Percentiles rank a stretch among this genome's conserved stretches.
Evolutionary conservation across 2,888 invertebrate species (phyloP).

Genomic region (Meloe dianella): DNA sequence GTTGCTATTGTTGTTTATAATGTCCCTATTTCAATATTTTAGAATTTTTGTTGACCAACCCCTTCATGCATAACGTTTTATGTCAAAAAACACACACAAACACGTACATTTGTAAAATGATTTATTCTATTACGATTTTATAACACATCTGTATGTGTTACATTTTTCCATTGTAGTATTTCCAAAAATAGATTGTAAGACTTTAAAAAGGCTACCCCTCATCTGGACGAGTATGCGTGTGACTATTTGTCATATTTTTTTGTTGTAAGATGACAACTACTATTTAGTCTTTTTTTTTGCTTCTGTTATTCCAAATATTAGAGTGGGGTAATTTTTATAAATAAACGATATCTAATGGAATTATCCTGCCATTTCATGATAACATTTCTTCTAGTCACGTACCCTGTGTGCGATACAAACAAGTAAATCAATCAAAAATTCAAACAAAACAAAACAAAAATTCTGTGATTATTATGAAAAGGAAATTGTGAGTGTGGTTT

Average conservation of each 20-base stretch:
- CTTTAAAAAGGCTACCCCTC: no score
- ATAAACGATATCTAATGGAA: slow-evolving; percentile 43
- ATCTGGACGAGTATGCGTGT: no score
- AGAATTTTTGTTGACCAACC: neutral
- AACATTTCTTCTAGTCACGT: neutral
- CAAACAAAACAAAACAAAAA: neutral
- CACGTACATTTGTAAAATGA: no score
- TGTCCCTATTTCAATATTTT: neutral
- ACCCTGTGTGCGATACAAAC: neutral
- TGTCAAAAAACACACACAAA: no score
- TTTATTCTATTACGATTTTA: no score
- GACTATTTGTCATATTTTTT: no score
- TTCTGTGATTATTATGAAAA: slow-evolving; percentile 17
- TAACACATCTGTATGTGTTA: no score
- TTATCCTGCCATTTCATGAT: slow-evolving; percentile 27
- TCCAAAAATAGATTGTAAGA: neutral
- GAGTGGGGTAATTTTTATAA: slow-evolving; percentile 49
- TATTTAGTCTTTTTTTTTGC: no score
- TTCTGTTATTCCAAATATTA: slow-evolving; percentile 1
- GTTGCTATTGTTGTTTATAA: neutral
- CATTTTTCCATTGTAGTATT: neutral
- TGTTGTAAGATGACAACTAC: no score
- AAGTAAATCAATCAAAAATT: neutral
- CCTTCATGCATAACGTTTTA: no score
- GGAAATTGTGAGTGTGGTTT: slow-evolving; percentile 27